These are phyloP conservation scores for Pseudochaenichthys georgianus DNA, from an alignment of 2,797 vertebrate species.

Conservation along the genomic window DNA sequence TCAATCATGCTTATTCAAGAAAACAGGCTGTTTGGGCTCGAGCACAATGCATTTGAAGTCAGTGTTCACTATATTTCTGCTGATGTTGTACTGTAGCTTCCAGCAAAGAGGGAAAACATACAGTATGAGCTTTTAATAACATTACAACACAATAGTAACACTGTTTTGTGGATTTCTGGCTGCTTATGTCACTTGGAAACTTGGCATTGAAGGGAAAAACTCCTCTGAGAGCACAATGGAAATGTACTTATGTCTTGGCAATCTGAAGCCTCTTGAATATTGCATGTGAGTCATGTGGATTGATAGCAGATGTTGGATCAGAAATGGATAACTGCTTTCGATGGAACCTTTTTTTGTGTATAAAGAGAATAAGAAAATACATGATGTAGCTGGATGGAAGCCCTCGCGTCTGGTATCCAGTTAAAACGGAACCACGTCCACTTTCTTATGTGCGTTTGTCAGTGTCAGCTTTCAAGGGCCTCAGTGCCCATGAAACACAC, in stretches of 20 bases:
- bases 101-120: conserved; percentile 1
- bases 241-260: conserved; percentile 40
- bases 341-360: conserved; percentile 34
- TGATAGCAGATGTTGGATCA: conserved; percentile 67
- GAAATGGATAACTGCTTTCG: neutral
- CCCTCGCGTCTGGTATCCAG: conserved; percentile 50
- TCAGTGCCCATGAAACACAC: conserved; percentile 51
- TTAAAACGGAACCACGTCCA: conserved; percentile 45
- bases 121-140: conserved; percentile 42
- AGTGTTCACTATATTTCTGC: conserved; percentile 1
- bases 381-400: conserved; percentile 40
- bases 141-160: conserved; percentile 37
- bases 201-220: conserved; percentile 39
- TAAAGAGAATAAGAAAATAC: conserved; percentile 29
- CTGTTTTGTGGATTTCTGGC: conserved; percentile 39
- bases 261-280: conserved; percentile 39
- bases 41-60: conserved; percentile 13
- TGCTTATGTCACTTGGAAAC: conserved; percentile 65
- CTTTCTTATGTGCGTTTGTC: conserved; percentile 49
- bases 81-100: conserved; percentile 1
- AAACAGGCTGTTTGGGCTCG: conserved; percentile 33
- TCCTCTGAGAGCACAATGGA: conserved; percentile 34
- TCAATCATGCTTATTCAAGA: conserved; percentile 53
- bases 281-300: conserved; percentile 53
- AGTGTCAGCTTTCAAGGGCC: conserved; percentile 47